Conservation (phyloP, 2,113 vertebrate genomes). For the Porphyrio hochstetteri region DNA sequence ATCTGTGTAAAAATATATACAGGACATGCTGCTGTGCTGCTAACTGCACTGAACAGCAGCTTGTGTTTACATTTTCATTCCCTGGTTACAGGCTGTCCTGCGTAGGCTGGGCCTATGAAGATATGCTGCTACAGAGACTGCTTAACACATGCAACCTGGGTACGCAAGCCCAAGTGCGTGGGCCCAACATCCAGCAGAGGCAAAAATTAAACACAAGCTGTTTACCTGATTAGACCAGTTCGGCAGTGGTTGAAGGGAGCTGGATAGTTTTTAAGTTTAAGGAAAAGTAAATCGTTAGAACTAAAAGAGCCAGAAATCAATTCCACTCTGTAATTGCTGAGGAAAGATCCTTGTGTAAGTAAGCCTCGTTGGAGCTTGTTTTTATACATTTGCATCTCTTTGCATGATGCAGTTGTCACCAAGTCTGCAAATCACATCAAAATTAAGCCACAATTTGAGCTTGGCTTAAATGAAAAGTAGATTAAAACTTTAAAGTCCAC, state of each 20-base stretch:
- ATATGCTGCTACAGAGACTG: neutral
- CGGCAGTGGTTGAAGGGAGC: neutral
- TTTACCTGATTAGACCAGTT: slow-evolving; percentile 35
- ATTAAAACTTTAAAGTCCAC: slow-evolving; percentile 11
- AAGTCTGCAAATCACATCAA: slow-evolving; percentile 12
- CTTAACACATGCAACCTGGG: neutral
- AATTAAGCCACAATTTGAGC: slow-evolving; percentile 25
- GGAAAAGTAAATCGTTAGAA: slow-evolving; percentile 6
- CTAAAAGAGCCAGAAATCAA: slow-evolving; percentile 4
- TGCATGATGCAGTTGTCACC: neutral
- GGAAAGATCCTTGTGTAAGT: neutral
- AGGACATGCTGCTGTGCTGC: slow-evolving; percentile 43
- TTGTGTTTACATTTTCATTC: slow-evolving; percentile 49
- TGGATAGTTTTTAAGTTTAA: slow-evolving; percentile 2
- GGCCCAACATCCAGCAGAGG: slow-evolving; percentile 48
- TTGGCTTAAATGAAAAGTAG: slow-evolving; percentile 3
- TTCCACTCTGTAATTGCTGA: neutral
- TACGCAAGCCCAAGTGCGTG: neutral
- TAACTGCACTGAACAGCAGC: slow-evolving; percentile 37
- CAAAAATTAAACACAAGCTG: slow-evolving; percentile 59
- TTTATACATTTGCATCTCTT: neutral
- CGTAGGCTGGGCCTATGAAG: slow-evolving; percentile 32
- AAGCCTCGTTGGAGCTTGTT: neutral
- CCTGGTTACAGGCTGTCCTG: slow-evolving; percentile 42
- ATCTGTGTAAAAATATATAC: slow-evolving; percentile 21